Evolutionary conservation across 2,797 vertebrate species (phyloP), one percentile per base, ranked within the genome.

Genomic region (Orientallactaga sibirica): DNA sequence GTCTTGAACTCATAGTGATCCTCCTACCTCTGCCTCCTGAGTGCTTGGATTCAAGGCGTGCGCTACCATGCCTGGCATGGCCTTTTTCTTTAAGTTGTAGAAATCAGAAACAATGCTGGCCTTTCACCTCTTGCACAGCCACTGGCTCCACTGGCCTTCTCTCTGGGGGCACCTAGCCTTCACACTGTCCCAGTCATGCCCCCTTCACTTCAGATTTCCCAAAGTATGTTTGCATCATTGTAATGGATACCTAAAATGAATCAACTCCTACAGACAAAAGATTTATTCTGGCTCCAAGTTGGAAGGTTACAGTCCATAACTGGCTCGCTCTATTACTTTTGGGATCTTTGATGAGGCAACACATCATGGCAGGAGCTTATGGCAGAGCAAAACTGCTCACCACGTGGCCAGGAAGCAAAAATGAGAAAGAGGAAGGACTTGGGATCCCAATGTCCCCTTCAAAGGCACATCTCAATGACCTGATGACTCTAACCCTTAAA

Each of bases 21-120:
- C 43, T 48, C 43, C 43, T 48, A 48, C 43, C 43, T 48, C 43
- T 48, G 43, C 43, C 43, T 48, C 43, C 43, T 48, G 43, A 48
- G 43, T 48, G 43, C 43, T 48, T 2, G 43, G 43, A 48, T 48
- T 48, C 43, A 48, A 48, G 43, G 8, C 48, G 10, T 48, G 48
- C 8, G 48, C 7, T 7, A 48, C 48, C 48, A 48, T 8, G 48
- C 48, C 48, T 48, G 48, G 48, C 48, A 48, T 77, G 86, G 15
- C n/a, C 81, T 84, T 94, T 94, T 81, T 88, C 76, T 94, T 94
- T 80, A 73, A 82, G 84, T 43, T 33, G 24, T 1, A 91, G 61
- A 91, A 89, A 94, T 85, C 92, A 85, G 29, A 92, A 76, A 70
- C 84, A 86, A 55, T 25, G 43, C 27, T 92, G 29, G 37, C 25